Conservation (phyloP, 2,888 invertebrate species). For the Chrysotoxum bicinctum region DNA sequence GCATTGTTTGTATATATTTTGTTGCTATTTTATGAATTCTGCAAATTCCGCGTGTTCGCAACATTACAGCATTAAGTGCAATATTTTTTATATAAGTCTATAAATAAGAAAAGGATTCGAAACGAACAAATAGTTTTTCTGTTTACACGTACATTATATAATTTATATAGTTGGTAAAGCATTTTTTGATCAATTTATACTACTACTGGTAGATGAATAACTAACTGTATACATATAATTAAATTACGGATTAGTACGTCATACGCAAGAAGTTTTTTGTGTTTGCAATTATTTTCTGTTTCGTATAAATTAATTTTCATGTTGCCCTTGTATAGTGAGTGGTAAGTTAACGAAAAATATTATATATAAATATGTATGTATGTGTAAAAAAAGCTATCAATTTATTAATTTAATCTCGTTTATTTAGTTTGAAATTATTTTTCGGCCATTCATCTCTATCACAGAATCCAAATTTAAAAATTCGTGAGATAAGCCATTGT, state of each 20-base stretch:
- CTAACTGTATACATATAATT: conserved; percentile 31
- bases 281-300: neutral
- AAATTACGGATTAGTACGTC: conserved; percentile 27
- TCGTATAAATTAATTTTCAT: conserved; percentile 57
- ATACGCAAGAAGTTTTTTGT: neutral
- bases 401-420: conserved; percentile 59
- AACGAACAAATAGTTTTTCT: conserved; percentile 42
- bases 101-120: conserved; percentile 23
- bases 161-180: conserved; percentile 43
- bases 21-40: conserved; percentile 13
- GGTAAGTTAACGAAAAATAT: conserved; percentile 39
- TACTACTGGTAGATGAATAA: conserved; percentile 32
- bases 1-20: conserved; percentile 10
- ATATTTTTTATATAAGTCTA: neutral
- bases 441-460: conserved; percentile 5
- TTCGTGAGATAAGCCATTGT: neutral
- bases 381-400: conserved; percentile 66
- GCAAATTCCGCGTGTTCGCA: conserved; percentile 23
- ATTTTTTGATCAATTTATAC: conserved; percentile 31
- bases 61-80: conserved; percentile 40
- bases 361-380: conserved; percentile 17
- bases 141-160: conserved; percentile 37
- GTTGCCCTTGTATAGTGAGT: conserved; percentile 58
- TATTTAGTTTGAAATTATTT: conserved; percentile 42
- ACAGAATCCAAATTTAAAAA: conserved; percentile 3